phyloP scores from a whole-genome alignment of 2,797 vertebrate genomes.

The Orientallactaga sibirica region DNA sequence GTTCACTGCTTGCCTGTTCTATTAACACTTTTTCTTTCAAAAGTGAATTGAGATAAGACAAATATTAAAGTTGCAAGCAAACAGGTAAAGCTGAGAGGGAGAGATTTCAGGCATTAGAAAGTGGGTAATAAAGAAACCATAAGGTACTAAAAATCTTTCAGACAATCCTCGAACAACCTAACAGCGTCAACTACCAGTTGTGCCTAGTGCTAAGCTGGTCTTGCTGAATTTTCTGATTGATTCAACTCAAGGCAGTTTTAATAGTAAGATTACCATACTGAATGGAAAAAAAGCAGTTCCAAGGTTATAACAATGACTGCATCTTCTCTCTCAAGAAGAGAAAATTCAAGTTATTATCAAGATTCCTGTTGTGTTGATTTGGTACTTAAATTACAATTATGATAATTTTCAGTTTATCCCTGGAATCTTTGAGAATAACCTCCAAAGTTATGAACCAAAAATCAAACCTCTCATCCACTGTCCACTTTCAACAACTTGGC shows the following conservation, averaged over 20 bases:
- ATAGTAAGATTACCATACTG: neutral
- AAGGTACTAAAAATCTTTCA: neutral
- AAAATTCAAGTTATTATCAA: neutral
- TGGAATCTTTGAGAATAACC: constrained; percentile 3
- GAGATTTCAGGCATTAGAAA: neutral
- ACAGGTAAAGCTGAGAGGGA: neutral
- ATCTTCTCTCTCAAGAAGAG: neutral
- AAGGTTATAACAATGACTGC: neutral
- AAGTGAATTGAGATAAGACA: neutral
- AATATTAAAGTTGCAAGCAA: constrained; percentile 38
- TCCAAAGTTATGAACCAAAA: constrained; percentile 55
- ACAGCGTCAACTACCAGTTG: neutral
- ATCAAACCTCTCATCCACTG: neutral
- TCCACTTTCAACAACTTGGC: constrained; percentile 26
- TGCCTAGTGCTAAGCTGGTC: neutral
- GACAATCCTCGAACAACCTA: neutral
- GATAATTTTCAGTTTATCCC: constrained; percentile 19
- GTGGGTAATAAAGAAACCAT: too few species aligned
- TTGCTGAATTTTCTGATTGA: constrained; percentile 45
- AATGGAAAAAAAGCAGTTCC: neutral
- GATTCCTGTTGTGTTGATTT: neutral
- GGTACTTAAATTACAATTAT: neutral
- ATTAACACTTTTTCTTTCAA: constrained; percentile 1
- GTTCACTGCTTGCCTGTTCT: neutral
- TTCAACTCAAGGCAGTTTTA: constrained; percentile 21